Evolutionary conservation across 2,888 invertebrate genomes (phyloP).

Genomic region (Drosophila falleni): DNA sequence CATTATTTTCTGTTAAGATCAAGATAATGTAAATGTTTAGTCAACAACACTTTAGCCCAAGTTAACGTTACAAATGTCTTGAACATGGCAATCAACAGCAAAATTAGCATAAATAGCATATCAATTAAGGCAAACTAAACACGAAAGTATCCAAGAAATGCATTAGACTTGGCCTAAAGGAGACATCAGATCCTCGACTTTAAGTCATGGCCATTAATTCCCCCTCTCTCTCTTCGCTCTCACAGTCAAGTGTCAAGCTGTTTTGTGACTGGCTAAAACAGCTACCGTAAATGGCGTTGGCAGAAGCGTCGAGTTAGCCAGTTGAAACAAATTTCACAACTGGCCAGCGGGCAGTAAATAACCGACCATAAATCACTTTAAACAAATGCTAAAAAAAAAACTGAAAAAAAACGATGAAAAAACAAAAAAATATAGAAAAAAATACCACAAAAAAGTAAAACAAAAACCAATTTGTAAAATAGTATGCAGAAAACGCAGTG

Average conservation of each 20-base stretch:
- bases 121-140: conserved; percentile 68
- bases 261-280: conserved; percentile 44
- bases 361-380: conserved; percentile 74
- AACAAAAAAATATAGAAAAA: no score
- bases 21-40: conserved; percentile 14
- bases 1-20: conserved; percentile 27
- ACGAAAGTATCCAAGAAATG: conserved; percentile 72
- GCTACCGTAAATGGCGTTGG: conserved; percentile 59
- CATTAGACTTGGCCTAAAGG: conserved; percentile 59
- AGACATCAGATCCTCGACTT: conserved; percentile 25
- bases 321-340: conserved; percentile 72
- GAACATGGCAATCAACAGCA: conserved; percentile 37
- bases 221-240: neutral
- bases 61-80: conserved; percentile 24
- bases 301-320: conserved; percentile 62
- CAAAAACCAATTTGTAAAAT: conserved; percentile 52
- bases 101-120: conserved; percentile 79
- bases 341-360: conserved; percentile 68
- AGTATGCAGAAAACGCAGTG: conserved; percentile 39
- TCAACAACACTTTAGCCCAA: conserved; percentile 7
- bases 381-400: conserved; percentile 59
- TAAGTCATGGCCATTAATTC: conserved; percentile 30
- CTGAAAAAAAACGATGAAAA: conserved; percentile 4
- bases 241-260: conserved; percentile 51
- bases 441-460: conserved; percentile 6